A percentile compares a stretch with the other conserved stretches of the same genome.
These are phyloP conservation scores for Drosophila suzukii DNA, from an alignment of 1,140 invertebrate genomes.

Conservation along the genomic window DNA sequence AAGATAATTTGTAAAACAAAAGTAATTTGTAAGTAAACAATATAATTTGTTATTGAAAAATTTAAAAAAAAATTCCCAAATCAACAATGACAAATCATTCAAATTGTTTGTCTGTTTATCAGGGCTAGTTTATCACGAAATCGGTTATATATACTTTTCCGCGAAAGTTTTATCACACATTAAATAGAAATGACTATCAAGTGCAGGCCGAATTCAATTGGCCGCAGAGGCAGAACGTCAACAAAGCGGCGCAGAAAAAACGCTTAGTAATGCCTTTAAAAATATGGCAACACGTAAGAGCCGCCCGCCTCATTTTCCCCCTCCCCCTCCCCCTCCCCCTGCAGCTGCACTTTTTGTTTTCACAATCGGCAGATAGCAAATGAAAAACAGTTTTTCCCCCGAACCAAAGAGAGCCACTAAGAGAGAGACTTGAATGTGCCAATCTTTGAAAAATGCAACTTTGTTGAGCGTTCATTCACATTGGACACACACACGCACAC, in stretches of 20 bases:
- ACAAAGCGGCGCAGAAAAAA: constrained; percentile 63
- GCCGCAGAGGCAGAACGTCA: constrained; percentile 54
- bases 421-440: constrained; percentile 27
- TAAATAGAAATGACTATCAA: constrained; percentile 77
- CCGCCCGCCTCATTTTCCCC: neutral
- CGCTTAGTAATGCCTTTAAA: constrained; percentile 83
- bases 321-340: neutral
- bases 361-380: constrained; percentile 63
- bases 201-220: constrained; percentile 56
- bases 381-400: constrained; percentile 60
- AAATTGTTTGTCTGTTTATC: neutral
- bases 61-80: neutral
- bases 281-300: constrained; percentile 83
- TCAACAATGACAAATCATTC: neutral
- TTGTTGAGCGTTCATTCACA: constrained; percentile 77
- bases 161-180: constrained; percentile 65
- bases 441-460: constrained; percentile 54
- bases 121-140: constrained; percentile 17
- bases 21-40: too few relatives aligned
- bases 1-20: too few relatives aligned
- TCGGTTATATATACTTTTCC: constrained; percentile 20
- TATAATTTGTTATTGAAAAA: too few relatives aligned
- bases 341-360: constrained; percentile 67
- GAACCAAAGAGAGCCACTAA: constrained; percentile 34
- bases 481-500: constrained; percentile 32